These are phyloP conservation scores for Penaeus monodon DNA, from an alignment of 2,888 invertebrate genomes.

Conservation along the genomic window DNA sequence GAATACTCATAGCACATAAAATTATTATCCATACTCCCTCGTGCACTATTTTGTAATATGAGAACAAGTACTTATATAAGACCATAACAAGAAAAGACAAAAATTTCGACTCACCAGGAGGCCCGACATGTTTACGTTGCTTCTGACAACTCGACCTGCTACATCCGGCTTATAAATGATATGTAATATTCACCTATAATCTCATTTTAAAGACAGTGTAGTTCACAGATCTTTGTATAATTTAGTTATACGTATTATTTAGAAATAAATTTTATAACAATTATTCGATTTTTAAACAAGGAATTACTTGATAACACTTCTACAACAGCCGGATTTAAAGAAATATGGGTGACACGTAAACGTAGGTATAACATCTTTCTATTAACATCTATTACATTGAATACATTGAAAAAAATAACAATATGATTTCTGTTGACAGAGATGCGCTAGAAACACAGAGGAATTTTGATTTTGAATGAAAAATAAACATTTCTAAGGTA, in stretches of 20 bases:
- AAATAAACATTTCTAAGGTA: too few relatives aligned
- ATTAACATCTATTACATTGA: background rate
- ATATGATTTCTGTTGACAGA: background rate
- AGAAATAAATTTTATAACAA: background rate
- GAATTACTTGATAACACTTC: too few relatives aligned
- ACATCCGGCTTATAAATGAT: background rate
- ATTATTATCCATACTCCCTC: background rate
- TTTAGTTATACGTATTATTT: background rate
- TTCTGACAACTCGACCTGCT: background rate
- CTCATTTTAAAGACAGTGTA: background rate
- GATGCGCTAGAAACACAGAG: background rate
- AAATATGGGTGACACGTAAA: background rate
- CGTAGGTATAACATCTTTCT: background rate
- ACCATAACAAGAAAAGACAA: background rate
- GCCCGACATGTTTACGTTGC: slow-evolving; percentile 41
- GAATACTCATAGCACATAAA: too few relatives aligned
- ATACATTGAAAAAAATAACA: background rate
- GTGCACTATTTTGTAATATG: background rate
- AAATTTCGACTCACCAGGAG: background rate
- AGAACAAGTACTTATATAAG: background rate
- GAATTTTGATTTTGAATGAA: too few relatives aligned
- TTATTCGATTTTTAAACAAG: background rate
- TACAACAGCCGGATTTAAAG: background rate
- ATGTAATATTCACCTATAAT: background rate
- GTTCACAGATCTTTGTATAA: background rate